Evolutionary conservation across 2,888 invertebrate species (phyloP), one percentile per base, ranked within the genome.

Genomic region (Rhamnusium bicolor): DNA sequence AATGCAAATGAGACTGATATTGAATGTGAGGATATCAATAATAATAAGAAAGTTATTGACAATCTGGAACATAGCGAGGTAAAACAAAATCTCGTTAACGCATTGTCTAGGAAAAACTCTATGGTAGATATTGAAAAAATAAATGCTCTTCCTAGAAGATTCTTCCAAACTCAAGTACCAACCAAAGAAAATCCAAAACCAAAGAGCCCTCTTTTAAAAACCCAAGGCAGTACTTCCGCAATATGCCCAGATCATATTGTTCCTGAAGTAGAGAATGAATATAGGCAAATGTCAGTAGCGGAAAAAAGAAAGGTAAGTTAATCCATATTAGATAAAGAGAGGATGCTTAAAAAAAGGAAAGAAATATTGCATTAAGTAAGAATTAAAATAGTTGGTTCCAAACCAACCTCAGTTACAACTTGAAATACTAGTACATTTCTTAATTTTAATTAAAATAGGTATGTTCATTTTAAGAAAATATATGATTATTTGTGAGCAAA

Each of bases 231-330:
- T 77, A 82, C 83, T 86, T 84, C 85, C 78, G 80, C 84, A 82
- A 83, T 85, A 83, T 85, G 84, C 74, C 60, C 68, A 27, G 72
- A 78, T 7, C 84, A 84, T 84, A 84, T 85, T 83, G 85, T 67
- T 61, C 73, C 81, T 56, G 85, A 84, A 84, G 85, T 84, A 76
- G 77, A 71, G 14, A 49, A 27, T 29, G 46, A 72, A 46, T 62
- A 46, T 32, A 58, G 65, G n/a, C 58, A 67, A 63, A 71, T 79
- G 54, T 71, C 78, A 0, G 70, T 81, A 53, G 75, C 75, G 7
- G 80, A 82, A 68, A 81, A 74, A 73, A 74, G 83, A 63, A 80
- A 80, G 74, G 72, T 78, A 68, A 69, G 67, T 32, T 56, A 16
- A n/a, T n/a, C n/a, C n/a, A n/a, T n/a, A n/a, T n/a, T n/a, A n/a